Base-by-base conservation (phyloP, 2,888 invertebrate genomes). In the Drosophila prolongata region DNA sequence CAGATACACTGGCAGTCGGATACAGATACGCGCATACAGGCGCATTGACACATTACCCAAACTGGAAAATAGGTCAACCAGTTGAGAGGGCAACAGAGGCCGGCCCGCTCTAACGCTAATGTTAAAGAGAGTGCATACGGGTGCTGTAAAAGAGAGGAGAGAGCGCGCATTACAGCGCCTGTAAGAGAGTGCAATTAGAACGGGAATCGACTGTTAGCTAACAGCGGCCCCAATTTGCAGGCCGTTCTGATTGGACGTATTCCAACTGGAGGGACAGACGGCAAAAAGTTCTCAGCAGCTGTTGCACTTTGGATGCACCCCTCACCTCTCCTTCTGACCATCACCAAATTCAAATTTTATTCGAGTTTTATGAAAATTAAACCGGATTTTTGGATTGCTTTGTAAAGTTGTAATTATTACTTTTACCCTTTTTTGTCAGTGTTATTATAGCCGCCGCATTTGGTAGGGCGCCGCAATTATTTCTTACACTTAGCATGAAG, bases 21-120 rank as follows among this genome's bases (percentile, higher is more conserved):
- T 44, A 30, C 47, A 57, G 62, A 43, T 34, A 68, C 14, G 46
- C 52, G 53, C 43, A 55, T 37, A 61, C 65, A 56, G 24, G 43
- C 61, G 58, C 67, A 69, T 64, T 68, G 72, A 67, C 70, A 68
- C 62, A 78, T 76, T 76, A 80, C 76, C 66, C 59, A 79, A 84
- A 80, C 79, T 84, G 87, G 77, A 89, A 90, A 89, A 87, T 89
- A 85, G 89, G 89, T 89, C 89, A 89, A 89, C 60, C 76, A 80
- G 80, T 42, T 72, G 87, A 87, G 77, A 87, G 72, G 56, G 76
- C 75, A 71, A 54, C 34, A 69, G 52, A 52, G 19, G 70, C 64
- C 27, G 47, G 56, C 78, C 72, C 78, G 56, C 75, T 85, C 77
- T 72, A 67, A 68, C 59, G 68, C 11, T 53, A 67, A 68, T 58